phyloP scores from a whole-genome alignment of 2,797 vertebrate genomes.

The Fistularia tabacaria region DNA sequence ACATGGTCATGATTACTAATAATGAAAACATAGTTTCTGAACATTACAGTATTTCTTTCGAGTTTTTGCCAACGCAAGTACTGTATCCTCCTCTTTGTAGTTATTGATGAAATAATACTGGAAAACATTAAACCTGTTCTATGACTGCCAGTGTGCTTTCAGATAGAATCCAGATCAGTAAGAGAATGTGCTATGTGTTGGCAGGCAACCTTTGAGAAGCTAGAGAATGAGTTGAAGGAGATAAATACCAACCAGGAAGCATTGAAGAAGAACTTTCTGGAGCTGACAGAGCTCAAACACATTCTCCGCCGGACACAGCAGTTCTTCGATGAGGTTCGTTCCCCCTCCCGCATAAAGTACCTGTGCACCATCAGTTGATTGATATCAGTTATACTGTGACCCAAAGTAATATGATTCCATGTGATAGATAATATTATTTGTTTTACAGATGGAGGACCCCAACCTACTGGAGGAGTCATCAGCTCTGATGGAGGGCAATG shows the following conservation, averaged over 20 bases:
- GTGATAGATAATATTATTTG: neutral
- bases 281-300: constrained; percentile 91
- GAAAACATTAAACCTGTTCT: neutral
- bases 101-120: neutral
- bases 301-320: constrained; percentile 95
- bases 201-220: constrained; percentile 95
- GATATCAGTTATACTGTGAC: too few species aligned
- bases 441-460: constrained; percentile 93
- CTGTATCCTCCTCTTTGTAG: too few species aligned
- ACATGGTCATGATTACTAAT: too few species aligned
- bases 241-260: constrained; percentile 97
- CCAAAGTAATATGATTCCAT: too few species aligned
- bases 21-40: too few species aligned
- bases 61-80: too few species aligned
- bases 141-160: neutral
- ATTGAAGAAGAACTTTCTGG: constrained; percentile 91
- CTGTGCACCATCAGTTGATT: neutral
- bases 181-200: too few species aligned
- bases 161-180: too few species aligned
- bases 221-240: constrained; percentile 93
- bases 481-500: constrained; percentile 90
- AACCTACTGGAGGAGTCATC: constrained; percentile 97
- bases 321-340: constrained; percentile 92
- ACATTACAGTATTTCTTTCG: too few species aligned
- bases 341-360: neutral